Evolutionary conservation across 2,113 vertebrate species (phyloP).

Genomic region (Sakesphorus luctuosus): DNA sequence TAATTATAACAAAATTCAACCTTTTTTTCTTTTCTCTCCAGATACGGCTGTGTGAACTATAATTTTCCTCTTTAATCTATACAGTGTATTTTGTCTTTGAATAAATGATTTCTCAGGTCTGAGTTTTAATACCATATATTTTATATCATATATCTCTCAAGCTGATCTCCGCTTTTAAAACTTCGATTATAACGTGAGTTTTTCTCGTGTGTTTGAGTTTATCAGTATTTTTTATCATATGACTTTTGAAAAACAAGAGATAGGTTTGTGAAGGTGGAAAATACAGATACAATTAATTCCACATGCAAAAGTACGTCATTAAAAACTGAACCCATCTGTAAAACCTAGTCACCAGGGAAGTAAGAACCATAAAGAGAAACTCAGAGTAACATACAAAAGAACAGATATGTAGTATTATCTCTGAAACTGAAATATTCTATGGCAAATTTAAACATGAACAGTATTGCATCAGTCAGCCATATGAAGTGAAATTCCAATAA

Average conservation of each 20-base stretch:
- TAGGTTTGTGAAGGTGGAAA: neutral
- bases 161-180: neutral
- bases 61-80: neutral
- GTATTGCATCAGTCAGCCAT: neutral
- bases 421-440: neutral
- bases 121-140: neutral
- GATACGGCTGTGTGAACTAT: neutral
- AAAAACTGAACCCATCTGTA: neutral
- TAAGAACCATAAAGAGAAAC: neutral
- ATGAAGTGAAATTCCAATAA: neutral
- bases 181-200: fast-evolving
- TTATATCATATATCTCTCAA: neutral
- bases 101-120: neutral
- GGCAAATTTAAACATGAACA: neutral
- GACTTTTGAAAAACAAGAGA: neutral
- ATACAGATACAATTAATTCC: neutral
- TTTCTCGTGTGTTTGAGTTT: neutral
- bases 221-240: neutral
- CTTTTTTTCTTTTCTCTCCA: neutral
- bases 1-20: neutral
- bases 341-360: neutral
- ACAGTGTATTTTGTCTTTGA: neutral
- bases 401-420: neutral
- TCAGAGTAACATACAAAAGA: neutral
- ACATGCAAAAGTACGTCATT: neutral